phyloP scores from a whole-genome alignment of 2,888 invertebrate genomes.

The Polymixis flavicincta region DNA sequence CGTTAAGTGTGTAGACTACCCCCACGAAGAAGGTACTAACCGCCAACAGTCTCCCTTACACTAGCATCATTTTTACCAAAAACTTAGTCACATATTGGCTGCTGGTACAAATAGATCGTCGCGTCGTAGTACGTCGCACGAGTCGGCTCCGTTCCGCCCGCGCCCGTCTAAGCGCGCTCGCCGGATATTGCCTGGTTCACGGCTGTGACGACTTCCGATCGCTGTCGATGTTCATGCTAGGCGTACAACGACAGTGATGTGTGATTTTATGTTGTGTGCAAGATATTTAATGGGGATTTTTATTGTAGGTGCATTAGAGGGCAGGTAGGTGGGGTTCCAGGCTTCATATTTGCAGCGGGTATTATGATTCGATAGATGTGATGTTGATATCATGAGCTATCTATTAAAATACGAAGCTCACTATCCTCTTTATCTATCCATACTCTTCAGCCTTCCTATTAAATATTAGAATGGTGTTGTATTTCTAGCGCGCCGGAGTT shows the following conservation, averaged over 20 bases:
- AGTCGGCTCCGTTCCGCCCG: conserved; percentile 67
- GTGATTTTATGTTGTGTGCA: conserved; percentile 46
- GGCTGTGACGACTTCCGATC: conserved; percentile 78
- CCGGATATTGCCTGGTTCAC: conserved; percentile 81
- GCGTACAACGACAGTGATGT: conserved; percentile 17
- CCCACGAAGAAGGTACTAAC: not conserved
- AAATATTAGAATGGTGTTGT: not conserved
- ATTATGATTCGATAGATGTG: too few species aligned
- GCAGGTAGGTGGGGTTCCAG: not conserved
- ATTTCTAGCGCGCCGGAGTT: too few species aligned
- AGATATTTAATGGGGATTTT: conserved; percentile 23
- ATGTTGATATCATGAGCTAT: not conserved
- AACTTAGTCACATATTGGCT: conserved; percentile 10
- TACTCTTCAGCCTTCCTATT: not conserved
- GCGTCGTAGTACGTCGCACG: conserved; percentile 34
- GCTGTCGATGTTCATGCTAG: conserved; percentile 61
- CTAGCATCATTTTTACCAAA: not conserved
- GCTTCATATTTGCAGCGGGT: not conserved
- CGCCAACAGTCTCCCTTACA: not conserved
- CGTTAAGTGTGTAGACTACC: not conserved
- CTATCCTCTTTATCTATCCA: not conserved
- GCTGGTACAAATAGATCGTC: conserved; percentile 22
- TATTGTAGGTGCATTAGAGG: conserved; percentile 8
- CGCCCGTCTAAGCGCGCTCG: conserved; percentile 66
- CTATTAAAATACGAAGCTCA: not conserved